phyloP scores from a whole-genome alignment of 2,888 invertebrate species.

The Erebia epiphron region DNA sequence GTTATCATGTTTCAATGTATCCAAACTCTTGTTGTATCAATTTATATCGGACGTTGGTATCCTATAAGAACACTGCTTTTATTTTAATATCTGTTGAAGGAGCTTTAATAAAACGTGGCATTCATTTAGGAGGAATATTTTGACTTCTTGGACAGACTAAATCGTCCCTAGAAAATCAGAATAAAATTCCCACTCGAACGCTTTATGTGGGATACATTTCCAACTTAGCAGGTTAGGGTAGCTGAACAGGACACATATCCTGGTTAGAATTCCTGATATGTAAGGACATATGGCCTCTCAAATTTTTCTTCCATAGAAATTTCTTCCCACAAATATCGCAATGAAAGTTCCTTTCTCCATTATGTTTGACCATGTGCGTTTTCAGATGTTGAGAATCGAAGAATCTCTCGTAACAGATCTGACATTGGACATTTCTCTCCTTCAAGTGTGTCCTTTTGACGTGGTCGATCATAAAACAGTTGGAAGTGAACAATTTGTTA shows the following conservation, averaged over 20 bases:
- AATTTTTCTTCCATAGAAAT: constrained; percentile 81
- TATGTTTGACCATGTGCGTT: constrained; percentile 75
- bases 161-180: neutral
- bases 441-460: constrained; percentile 62
- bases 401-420: constrained; percentile 59
- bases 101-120: neutral
- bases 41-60: neutral
- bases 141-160: neutral
- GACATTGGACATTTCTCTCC: constrained; percentile 65
- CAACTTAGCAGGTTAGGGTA: neutral
- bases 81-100: neutral
- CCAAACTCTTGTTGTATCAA: constrained; percentile 29
- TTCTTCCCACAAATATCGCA: constrained; percentile 83
- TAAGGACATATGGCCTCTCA: constrained; percentile 77
- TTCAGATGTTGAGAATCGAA: constrained; percentile 61
- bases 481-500: constrained; percentile 59
- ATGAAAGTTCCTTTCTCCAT: constrained; percentile 75
- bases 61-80: no score
- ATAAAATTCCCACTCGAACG: no score
- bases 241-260: constrained; percentile 16
- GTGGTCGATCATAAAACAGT: constrained; percentile 65
- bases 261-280: constrained; percentile 48
- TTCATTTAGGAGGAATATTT: no score
- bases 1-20: constrained; percentile 56
- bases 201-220: no score